phyloP scores from a whole-genome alignment of 2,888 invertebrate genomes.

The Alviniconcha strummeri region DNA sequence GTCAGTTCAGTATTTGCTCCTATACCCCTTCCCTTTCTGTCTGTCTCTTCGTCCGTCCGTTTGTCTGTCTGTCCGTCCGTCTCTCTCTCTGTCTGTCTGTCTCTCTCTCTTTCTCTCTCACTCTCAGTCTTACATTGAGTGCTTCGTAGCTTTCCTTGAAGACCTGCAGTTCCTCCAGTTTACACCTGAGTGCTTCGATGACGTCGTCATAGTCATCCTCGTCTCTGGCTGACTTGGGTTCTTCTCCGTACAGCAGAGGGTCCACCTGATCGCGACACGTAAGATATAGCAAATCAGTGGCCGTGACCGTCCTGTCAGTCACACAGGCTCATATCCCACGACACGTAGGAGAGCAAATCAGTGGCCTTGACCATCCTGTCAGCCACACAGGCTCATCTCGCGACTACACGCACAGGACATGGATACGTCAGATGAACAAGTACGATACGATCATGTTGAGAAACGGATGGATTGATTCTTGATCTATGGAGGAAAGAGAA shows the following conservation, averaged over 20 bases:
- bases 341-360: too few relatives aligned
- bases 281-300: not conserved
- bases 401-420: too few relatives aligned
- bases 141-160: constrained; percentile 36
- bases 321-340: too few relatives aligned
- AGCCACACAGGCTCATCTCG: too few relatives aligned
- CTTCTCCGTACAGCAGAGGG: constrained; percentile 41
- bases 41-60: constrained; percentile 4
- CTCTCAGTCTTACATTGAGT: not conserved
- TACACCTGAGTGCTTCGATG: constrained; percentile 25
- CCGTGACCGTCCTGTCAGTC: too few relatives aligned
- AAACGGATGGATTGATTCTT: too few relatives aligned
- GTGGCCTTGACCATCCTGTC: too few relatives aligned
- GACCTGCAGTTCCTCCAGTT: constrained; percentile 35
- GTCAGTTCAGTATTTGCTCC: too few relatives aligned
- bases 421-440: too few relatives aligned
- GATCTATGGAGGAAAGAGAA: too few relatives aligned
- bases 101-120: constrained; percentile 11
- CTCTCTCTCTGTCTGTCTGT: constrained; percentile 7
- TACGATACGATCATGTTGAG: too few relatives aligned
- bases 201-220: constrained; percentile 31
- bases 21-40: not conserved
- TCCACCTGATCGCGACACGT: constrained; percentile 33
- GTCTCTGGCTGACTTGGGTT: constrained; percentile 32
- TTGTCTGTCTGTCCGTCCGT: constrained; percentile 6